Base-by-base conservation (phyloP, 2,113 vertebrate genomes). In the Glaucomys volans region DNA sequence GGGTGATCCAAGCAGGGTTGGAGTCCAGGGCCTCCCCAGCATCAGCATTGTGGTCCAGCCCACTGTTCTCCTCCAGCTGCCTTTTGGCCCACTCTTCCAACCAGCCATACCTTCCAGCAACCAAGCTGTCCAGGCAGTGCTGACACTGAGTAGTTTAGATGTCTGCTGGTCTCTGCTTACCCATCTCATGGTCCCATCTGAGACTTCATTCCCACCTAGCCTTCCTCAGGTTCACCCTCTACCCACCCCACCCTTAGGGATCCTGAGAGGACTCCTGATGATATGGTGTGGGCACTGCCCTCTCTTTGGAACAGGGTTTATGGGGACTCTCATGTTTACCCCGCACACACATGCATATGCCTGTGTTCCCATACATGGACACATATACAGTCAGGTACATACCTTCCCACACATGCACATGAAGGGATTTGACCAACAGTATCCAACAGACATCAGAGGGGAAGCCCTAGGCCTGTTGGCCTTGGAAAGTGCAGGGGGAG, bases 241-340 rank as follows among this genome's bases (percentile, higher is more conserved):
- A n/a, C n/a, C n/a, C n/a, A n/a, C 59, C 24, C 59, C 24, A 62
- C 59, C 59, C 59, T 26, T 26, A 59, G 57, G 57, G 18, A 6
- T 59, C 57, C 57, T 59, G 57, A 59, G 57, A 59, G 22, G 57
- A 28, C 24, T 28, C 24, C 74, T 74, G n/a, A 74, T 24, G 22
- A 32, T n/a, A 50, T 37, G 17, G 18, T 17, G 4, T 35, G 30
- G 47, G 44, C 52, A 40, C 67, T 87, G 32, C 82, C 9, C 32
- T 94, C 28, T 72, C 76, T 57, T 80, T 86, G n/a, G 52, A 64
- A 57, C 47, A 83, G 86, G 52, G 52, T 28, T n/a, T 67, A 35
- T 28, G 22, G 11, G 59, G 24, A 24, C 40, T n/a, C n/a, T 57
- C 35, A 22, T 47, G 5, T 42, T 17, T 35, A 30, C 26, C n/a